Percentiles rank a stretch among this genome's conserved stretches.
phyloP scores from a whole-genome alignment of 2,797 vertebrate genomes.

The Petrocephalus sullivani region DNA sequence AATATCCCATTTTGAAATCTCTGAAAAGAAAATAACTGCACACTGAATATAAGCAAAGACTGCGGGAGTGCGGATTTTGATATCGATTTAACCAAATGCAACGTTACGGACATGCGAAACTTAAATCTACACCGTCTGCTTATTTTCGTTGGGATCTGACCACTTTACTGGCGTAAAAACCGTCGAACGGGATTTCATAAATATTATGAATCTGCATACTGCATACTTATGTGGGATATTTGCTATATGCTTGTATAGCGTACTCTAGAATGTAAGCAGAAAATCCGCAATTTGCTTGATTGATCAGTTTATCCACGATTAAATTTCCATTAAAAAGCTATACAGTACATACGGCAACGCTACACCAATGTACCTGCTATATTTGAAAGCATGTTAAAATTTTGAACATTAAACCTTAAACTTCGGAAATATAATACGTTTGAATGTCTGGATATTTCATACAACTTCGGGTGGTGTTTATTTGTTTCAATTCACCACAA shows the following conservation, averaged over 20 bases:
- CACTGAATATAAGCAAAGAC: neutral
- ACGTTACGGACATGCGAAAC: neutral
- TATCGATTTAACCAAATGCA: neutral
- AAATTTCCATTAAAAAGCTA: neutral
- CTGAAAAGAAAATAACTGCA: neutral
- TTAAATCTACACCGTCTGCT: neutral
- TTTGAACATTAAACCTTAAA: neutral
- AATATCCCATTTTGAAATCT: neutral
- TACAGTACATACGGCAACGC: neutral
- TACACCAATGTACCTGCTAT: neutral
- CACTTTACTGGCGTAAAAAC: neutral
- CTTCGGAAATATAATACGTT: neutral
- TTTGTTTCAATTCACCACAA: neutral
- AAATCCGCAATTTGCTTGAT: neutral
- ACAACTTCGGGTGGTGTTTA: neutral
- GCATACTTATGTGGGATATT: neutral
- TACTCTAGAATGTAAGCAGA: neutral
- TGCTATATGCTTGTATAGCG: neutral
- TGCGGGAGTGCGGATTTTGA: neutral
- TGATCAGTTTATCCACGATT: neutral
- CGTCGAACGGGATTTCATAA: neutral
- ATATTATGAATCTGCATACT: neutral
- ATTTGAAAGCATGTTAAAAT: neutral
- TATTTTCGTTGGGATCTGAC: neutral
- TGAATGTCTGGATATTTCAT: neutral